Percentiles rank a stretch among this genome's conserved stretches.
phyloP scores from a whole-genome alignment of 1,140 invertebrate species.

The Mactra quadrangularis region DNA sequence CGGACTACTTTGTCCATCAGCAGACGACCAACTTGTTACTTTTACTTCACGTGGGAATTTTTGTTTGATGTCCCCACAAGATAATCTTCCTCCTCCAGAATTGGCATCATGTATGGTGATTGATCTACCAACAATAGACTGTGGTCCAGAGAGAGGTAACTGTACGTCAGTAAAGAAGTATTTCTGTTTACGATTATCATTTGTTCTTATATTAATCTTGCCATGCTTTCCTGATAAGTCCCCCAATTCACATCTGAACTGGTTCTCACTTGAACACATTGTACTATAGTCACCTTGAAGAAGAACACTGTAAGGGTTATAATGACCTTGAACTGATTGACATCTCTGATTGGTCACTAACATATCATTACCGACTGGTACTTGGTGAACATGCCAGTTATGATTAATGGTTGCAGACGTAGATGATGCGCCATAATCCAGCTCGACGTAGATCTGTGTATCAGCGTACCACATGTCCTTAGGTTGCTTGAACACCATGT shows the following conservation, averaged over 20 bases:
- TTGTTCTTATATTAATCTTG: conserved; percentile 89
- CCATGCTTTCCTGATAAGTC: conserved; percentile 87
- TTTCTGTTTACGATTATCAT: conserved; percentile 88
- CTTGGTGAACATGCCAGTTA: conserved; percentile 87
- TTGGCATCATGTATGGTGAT: conserved; percentile 95
- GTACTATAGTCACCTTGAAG: conserved; percentile 66
- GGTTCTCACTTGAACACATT: conserved; percentile 81
- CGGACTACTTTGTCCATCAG: conserved; percentile 57
- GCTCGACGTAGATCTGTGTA: conserved; percentile 88
- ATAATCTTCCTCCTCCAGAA: conserved; percentile 93
- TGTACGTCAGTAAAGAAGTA: conserved; percentile 90
- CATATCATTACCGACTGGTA: conserved; percentile 89
- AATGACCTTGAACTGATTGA: conserved; percentile 89
- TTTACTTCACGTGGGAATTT: conserved; percentile 70
- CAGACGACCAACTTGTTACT: conserved; percentile 80
- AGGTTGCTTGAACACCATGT: conserved; percentile 93
- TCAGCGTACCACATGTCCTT: conserved; percentile 91
- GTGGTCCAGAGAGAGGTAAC: conserved; percentile 90
- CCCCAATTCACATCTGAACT: conserved; percentile 84
- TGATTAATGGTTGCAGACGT: conserved; percentile 90
- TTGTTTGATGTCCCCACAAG: conserved; percentile 88
- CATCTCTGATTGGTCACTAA: conserved; percentile 85
- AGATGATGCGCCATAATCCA: conserved; percentile 94
- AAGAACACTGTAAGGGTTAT: conserved; percentile 91
- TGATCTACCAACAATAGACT: conserved; percentile 91